A percentile compares a stretch with the other conserved stretches of the same genome.
Evolutionary conservation across 2,797 vertebrate genomes (phyloP).

Genomic region (Pagetopsis macropterus): DNA sequence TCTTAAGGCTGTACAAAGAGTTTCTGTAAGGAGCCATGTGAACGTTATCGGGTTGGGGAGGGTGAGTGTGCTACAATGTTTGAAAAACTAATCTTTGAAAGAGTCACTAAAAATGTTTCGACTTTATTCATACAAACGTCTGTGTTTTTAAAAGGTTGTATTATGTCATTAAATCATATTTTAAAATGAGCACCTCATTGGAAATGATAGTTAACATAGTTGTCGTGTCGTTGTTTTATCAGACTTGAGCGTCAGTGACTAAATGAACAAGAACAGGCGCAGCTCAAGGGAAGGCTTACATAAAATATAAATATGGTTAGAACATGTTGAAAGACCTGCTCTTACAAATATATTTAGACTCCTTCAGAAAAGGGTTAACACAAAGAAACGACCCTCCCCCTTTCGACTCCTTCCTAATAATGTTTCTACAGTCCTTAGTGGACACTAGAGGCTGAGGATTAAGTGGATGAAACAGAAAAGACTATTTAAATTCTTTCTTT

Average conservation of each 20-base stretch:
- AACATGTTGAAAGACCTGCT: slow-evolving; percentile 3
- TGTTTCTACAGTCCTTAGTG: neutral
- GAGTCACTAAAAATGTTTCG: neutral
- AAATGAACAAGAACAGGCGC: neutral
- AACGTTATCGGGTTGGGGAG: neutral
- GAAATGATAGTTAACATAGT: neutral
- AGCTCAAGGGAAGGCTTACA: neutral
- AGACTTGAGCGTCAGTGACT: neutral
- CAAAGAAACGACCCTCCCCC: neutral
- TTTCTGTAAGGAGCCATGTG: neutral
- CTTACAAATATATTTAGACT: neutral
- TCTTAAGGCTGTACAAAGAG: slow-evolving; percentile 5
- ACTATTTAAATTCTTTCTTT: neutral
- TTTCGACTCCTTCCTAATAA: neutral
- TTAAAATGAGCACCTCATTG: neutral
- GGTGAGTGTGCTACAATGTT: neutral
- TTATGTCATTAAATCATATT: too few species aligned
- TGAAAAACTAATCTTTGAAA: neutral
- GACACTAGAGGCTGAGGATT: neutral
- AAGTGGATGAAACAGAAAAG: slow-evolving; percentile 8
- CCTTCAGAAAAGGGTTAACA: neutral
- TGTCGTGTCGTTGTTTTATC: neutral
- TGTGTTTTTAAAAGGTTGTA: too few species aligned
- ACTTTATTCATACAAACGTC: neutral
- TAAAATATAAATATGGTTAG: neutral